These are phyloP conservation scores for Lasioglossum zephyrum DNA, from an alignment of 2,888 invertebrate species.

Conservation along the genomic window DNA sequence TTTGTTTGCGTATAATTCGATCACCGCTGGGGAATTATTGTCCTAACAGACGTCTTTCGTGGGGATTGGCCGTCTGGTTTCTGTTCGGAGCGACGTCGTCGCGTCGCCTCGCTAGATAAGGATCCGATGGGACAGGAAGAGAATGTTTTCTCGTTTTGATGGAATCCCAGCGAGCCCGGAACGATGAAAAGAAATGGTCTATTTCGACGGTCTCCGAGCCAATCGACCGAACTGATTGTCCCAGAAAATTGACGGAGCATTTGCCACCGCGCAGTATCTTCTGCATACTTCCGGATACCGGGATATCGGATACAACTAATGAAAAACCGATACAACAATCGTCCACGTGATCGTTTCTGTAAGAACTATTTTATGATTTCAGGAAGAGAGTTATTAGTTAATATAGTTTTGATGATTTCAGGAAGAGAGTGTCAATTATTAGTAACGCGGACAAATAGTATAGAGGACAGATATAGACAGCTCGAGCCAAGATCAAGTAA, in stretches of 20 bases:
- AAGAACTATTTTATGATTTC: too few species aligned
- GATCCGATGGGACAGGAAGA: conserved; percentile 41
- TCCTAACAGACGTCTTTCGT: conserved; percentile 51
- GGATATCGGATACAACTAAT: too few species aligned
- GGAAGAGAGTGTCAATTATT: background rate
- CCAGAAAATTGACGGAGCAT: conserved; percentile 1
- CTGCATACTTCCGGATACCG: background rate
- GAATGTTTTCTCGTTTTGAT: conserved; percentile 42
- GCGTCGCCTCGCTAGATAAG: conserved; percentile 41
- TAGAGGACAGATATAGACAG: background rate
- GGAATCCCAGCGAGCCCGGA: conserved; percentile 13
- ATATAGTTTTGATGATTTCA: too few species aligned
- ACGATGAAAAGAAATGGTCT: conserved; percentile 22
- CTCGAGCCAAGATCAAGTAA: background rate
- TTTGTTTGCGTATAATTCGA: conserved; percentile 70
- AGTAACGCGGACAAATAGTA: background rate
- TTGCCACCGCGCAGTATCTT: background rate
- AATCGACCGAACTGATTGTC: conserved; percentile 5
- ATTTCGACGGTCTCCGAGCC: conserved; percentile 5
- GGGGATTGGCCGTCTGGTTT: conserved; percentile 40
- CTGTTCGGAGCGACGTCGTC: background rate
- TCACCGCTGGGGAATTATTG: conserved; percentile 64
- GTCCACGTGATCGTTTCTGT: too few species aligned
- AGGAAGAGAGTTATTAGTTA: too few species aligned
- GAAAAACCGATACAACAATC: background rate